phyloP scores from a whole-genome alignment of 2,888 invertebrate species.

The Griposia aprilina region DNA sequence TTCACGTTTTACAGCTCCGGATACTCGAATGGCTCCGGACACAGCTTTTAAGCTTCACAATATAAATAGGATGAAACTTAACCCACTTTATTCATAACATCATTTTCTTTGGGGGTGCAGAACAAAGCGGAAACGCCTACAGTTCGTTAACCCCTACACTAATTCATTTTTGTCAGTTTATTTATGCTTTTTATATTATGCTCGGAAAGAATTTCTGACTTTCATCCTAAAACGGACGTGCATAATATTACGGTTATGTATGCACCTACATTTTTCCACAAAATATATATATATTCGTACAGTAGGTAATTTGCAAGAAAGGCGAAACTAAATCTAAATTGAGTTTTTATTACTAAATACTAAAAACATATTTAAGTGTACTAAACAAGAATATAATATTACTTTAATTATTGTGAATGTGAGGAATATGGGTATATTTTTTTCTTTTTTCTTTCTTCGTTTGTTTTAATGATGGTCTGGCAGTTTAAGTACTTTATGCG shows the following conservation, averaged over 20 bases:
- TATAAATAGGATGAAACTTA: constrained; percentile 14
- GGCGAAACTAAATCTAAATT: background rate
- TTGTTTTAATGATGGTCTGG: constrained; percentile 3
- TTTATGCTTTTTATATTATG: background rate
- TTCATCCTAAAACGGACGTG: background rate
- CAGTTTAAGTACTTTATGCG: background rate
- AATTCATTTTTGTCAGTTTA: background rate
- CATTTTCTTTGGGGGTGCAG: background rate
- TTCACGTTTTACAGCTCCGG: constrained; percentile 66
- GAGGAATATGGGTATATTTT: background rate
- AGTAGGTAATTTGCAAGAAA: background rate
- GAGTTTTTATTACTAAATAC: background rate
- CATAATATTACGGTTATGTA: background rate
- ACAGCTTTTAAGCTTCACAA: constrained; percentile 16
- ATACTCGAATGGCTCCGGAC: constrained; percentile 16
- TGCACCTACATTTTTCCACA: background rate
- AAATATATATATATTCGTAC: background rate
- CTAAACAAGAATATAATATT: background rate
- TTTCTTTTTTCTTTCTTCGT: background rate
- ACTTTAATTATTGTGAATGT: background rate
- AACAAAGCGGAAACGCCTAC: constrained; percentile 10
- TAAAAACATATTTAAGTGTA: background rate
- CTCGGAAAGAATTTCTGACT: background rate
- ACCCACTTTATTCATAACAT: constrained; percentile 16
- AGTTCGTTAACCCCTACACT: constrained; percentile 20